Evolutionary conservation across 2,797 vertebrate species (phyloP).

Genomic region (Eupleurogrammus muticus): DNA sequence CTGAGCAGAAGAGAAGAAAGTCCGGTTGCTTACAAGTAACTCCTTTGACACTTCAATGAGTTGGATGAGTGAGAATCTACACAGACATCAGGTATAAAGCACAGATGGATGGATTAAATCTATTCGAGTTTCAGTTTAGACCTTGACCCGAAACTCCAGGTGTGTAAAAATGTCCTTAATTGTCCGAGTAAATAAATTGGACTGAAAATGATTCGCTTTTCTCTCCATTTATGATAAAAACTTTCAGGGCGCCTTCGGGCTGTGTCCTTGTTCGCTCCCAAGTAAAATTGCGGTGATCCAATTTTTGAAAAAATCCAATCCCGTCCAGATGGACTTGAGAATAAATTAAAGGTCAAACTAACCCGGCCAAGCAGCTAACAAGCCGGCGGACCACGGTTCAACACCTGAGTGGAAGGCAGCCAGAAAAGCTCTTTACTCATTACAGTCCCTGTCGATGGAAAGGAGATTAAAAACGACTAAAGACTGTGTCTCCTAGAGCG

Average conservation of each 20-base stretch:
- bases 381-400: conserved; percentile 63
- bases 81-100: too few species aligned
- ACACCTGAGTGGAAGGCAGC: conserved; percentile 76
- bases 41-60: too few species aligned
- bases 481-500: conserved; percentile 56
- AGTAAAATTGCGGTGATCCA: conserved; percentile 54
- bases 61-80: too few species aligned
- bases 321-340: conserved; percentile 57
- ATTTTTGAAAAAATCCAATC: conserved; percentile 66
- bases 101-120: too few species aligned
- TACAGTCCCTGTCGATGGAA: conserved; percentile 76
- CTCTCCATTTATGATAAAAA: conserved; percentile 17
- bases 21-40: too few species aligned
- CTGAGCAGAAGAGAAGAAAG: too few species aligned
- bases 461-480: conserved; percentile 78
- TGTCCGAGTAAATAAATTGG: neutral
- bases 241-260: conserved; percentile 31
- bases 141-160: too few species aligned
- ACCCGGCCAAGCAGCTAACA: conserved; percentile 63
- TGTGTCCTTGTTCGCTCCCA: conserved; percentile 56
- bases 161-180: neutral
- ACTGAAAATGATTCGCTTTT: neutral
- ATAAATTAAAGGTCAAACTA: conserved; percentile 71
- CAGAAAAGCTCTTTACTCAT: conserved; percentile 85
- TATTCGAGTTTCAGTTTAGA: too few species aligned